phyloP scores from a whole-genome alignment of 2,797 vertebrate genomes.

The Poeciliopsis turneri region DNA sequence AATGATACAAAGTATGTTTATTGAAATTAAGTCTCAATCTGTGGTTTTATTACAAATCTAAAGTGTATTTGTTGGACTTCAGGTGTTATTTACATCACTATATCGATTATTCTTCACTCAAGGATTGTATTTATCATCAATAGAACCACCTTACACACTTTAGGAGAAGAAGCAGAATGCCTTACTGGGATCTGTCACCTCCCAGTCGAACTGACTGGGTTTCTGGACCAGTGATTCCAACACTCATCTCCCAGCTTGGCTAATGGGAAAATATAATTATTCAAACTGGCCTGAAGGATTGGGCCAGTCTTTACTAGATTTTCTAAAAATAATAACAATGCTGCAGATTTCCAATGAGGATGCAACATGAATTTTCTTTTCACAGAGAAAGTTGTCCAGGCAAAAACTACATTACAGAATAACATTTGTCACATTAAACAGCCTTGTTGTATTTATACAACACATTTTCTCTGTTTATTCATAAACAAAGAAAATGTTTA shows the following conservation, averaged over 20 bases:
- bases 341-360: not conserved
- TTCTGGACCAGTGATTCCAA: not conserved
- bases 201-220: not conserved
- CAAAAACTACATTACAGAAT: not conserved
- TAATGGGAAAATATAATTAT: not conserved
- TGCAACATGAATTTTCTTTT: not conserved
- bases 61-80: not conserved
- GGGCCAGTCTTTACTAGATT: not conserved
- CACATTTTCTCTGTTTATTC: too few relatives aligned
- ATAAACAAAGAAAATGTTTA: too few relatives aligned
- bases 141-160: not conserved
- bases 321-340: not conserved
- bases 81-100: not conserved
- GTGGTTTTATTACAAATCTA: not conserved
- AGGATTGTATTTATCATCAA: not conserved
- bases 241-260: not conserved
- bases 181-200: not conserved
- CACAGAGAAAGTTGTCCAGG: not conserved
- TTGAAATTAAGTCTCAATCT: not conserved
- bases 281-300: not conserved
- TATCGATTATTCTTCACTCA: not conserved
- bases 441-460: not conserved
- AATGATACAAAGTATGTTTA: not conserved
- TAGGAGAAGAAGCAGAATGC: not conserved
- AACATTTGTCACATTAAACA: not conserved